Evolutionary conservation across 2,888 invertebrate species (phyloP).

Genomic region (Melinaea menophilus): DNA sequence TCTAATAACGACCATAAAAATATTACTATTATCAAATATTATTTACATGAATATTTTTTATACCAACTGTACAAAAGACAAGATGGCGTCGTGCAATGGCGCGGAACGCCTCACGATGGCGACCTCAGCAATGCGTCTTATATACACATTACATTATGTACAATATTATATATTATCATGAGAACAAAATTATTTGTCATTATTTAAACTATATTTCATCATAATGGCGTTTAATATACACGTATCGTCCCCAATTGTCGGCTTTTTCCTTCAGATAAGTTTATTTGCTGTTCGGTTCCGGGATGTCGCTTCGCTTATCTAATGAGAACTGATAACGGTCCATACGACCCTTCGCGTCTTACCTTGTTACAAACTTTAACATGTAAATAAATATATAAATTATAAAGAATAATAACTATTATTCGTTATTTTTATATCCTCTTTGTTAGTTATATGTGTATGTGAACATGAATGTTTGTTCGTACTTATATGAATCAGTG

Average conservation of each 20-base stretch:
- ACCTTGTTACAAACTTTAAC: conserved; percentile 21
- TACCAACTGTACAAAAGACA: conserved; percentile 45
- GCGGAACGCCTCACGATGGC: conserved; percentile 46
- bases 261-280: conserved; percentile 38
- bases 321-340: conserved; percentile 45
- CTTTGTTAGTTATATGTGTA: too few relatives aligned
- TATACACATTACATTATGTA: conserved; percentile 22
- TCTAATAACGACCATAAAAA: too few relatives aligned
- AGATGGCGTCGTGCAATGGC: conserved; percentile 60
- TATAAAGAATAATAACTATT: too few relatives aligned
- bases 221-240: background rate
- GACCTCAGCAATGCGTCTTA: conserved; percentile 36
- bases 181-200: background rate
- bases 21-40: too few relatives aligned
- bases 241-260: conserved; percentile 18
- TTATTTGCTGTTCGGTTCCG: conserved; percentile 44
- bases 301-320: conserved; percentile 44
- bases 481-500: too few relatives aligned
- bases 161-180: conserved; percentile 19
- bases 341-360: conserved; percentile 26
- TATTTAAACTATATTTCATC: background rate
- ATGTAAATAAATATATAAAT: too few relatives aligned
- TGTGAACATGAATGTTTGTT: too few relatives aligned
- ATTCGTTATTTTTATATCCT: too few relatives aligned
- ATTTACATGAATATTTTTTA: conserved; percentile 4